Conservation (phyloP, 2,888 invertebrate species). For the Nyleta sp. region DNA sequence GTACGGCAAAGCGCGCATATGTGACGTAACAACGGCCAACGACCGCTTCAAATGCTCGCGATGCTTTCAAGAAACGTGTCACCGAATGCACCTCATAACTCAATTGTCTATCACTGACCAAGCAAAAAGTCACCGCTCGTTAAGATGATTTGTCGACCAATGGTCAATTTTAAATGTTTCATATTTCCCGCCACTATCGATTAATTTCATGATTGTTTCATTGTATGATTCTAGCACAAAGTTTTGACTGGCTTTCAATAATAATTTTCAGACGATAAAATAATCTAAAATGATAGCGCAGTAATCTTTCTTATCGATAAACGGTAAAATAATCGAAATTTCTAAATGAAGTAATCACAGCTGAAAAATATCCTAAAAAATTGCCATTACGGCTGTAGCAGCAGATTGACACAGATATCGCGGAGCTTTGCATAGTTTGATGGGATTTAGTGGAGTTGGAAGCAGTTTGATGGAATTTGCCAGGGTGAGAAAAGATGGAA, state of each 20-base stretch:
- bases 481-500: not conserved
- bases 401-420: slow-evolving; percentile 13
- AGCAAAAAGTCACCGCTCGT: not conserved
- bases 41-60: slow-evolving; percentile 29
- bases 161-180: not conserved
- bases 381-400: not conserved
- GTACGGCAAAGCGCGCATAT: slow-evolving; percentile 33
- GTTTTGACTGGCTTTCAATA: too few relatives aligned
- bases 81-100: slow-evolving; percentile 17
- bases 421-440: slow-evolving; percentile 19
- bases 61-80: slow-evolving; percentile 37
- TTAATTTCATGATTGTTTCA: too few relatives aligned
- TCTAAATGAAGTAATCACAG: too few relatives aligned
- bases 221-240: too few relatives aligned
- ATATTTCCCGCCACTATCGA: too few relatives aligned
- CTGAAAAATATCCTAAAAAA: too few relatives aligned
- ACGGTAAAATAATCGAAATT: too few relatives aligned
- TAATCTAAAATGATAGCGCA: too few relatives aligned
- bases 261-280: too few relatives aligned
- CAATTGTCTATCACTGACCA: slow-evolving; percentile 5
- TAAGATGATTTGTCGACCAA: not conserved
- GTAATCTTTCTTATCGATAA: too few relatives aligned
- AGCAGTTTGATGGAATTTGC: slow-evolving; percentile 22
- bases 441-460: slow-evolving; percentile 17
- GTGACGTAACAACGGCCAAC: slow-evolving; percentile 49